Percentiles rank a stretch among this genome's conserved stretches.
These are phyloP conservation scores for Ommatoiulus sabulosus DNA, from an alignment of 2,888 invertebrate species.

Conservation along the genomic window DNA sequence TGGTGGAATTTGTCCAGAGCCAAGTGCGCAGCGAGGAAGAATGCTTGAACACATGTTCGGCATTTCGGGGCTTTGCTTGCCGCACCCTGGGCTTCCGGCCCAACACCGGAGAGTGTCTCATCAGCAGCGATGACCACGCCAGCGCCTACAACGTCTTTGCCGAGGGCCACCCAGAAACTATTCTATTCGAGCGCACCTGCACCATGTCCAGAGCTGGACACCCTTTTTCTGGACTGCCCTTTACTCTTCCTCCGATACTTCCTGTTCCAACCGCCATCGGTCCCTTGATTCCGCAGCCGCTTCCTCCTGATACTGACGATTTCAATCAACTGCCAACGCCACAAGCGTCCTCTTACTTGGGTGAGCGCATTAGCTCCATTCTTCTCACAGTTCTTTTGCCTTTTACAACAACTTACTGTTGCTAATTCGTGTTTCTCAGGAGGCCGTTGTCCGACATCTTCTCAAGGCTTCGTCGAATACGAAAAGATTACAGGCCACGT, in stretches of 20 bases:
- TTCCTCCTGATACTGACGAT: background rate
- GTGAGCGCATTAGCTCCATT: background rate
- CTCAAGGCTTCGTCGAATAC: slow-evolving; percentile 62
- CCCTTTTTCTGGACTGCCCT: slow-evolving; percentile 37
- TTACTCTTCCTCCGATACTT: background rate
- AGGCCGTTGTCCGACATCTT: slow-evolving; percentile 53
- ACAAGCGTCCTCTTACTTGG: slow-evolving; percentile 55
- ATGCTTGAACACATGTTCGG: slow-evolving; percentile 57
- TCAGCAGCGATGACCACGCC: slow-evolving; percentile 58
- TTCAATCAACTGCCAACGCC: slow-evolving; percentile 46
- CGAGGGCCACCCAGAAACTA: slow-evolving; percentile 55
- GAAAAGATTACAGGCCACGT: slow-evolving; percentile 67
- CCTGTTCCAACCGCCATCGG: slow-evolving; percentile 1
- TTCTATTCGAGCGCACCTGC: slow-evolving; percentile 54
- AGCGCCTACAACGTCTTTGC: slow-evolving; percentile 52
- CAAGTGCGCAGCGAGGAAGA: slow-evolving; percentile 59
- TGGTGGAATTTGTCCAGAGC: slow-evolving; percentile 60
- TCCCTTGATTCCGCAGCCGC: background rate
- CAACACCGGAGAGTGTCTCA: slow-evolving; percentile 57
- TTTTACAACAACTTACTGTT: too few relatives aligned
- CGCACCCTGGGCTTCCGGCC: slow-evolving; percentile 58
- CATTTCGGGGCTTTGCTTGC: slow-evolving; percentile 57
- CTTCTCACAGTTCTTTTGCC: too few relatives aligned
- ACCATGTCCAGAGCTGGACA: slow-evolving; percentile 27
- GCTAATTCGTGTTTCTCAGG: slow-evolving; percentile 41